These are phyloP conservation scores for Spilosoma lubricipeda DNA, from an alignment of 2,888 invertebrate species.

Conservation along the genomic window DNA sequence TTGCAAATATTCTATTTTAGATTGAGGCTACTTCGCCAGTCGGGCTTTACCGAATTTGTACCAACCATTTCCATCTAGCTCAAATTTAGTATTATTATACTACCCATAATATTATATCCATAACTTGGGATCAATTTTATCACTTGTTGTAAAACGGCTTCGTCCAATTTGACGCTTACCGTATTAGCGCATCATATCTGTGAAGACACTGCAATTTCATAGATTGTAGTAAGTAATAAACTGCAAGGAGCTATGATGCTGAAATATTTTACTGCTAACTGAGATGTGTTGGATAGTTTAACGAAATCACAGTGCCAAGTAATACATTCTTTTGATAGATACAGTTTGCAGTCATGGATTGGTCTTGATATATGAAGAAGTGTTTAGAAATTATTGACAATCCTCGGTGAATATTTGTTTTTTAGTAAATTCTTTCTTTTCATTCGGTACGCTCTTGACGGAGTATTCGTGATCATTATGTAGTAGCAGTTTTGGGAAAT, in stretches of 20 bases:
- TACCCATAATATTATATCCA: neutral
- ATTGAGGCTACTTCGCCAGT: neutral
- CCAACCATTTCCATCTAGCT: neutral
- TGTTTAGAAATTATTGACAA: no score
- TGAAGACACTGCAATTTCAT: neutral
- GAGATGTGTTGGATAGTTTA: neutral
- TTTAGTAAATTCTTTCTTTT: no score
- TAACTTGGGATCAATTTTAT: neutral
- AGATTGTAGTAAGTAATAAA: neutral
- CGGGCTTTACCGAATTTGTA: neutral
- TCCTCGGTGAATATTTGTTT: no score
- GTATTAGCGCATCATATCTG: neutral
- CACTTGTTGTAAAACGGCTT: neutral
- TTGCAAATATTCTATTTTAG: neutral
- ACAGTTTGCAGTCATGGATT: no score
- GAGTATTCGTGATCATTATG: no score
- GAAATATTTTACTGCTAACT: neutral
- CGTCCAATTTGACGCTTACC: neutral
- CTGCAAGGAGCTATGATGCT: neutral
- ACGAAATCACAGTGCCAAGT: neutral
- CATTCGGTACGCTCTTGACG: no score
- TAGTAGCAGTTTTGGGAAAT: no score
- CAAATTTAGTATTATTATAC: neutral
- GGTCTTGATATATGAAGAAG: no score
- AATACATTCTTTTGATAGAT: neutral